Evolutionary conservation across 2,797 vertebrate species (phyloP), one percentile per base, ranked within the genome.

Genomic region (Octomys mimax): DNA sequence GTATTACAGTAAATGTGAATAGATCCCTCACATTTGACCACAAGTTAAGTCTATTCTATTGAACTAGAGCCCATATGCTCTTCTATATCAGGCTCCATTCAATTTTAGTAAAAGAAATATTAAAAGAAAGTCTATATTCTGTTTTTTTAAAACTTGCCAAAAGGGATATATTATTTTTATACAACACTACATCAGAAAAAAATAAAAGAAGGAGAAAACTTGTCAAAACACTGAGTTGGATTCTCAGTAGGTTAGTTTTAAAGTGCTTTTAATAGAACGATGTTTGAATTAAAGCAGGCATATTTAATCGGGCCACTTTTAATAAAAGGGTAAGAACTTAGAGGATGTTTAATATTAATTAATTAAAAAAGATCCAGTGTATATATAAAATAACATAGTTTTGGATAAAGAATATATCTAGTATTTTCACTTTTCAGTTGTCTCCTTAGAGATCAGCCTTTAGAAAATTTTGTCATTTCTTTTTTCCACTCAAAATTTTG

Each of bases 401-500:
- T 89, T 81, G 68, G 59, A 81, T 75, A 84, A 89, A 54, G 31
- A 33, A 6, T 11, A 33, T 86, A 62, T 52, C 16, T 46, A 52
- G 0, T 36, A 61, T 59, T 87, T 90, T 66, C 19, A 75, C 80
- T 79, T 81, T 80, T 28, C 5, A 68, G 4, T 90, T 84, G 92
- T 84, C 18, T 42, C 85, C 49, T 42, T 83, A 87, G 52, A 78
- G 62, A 78, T 93, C 82, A 92, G 46, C 14, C 33, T 79, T 96
- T 91, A 46, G 52, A 90, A 75, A 59, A 3, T 87, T 94, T 85
- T 94, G 59, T 79, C 22, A 57, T 57, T 89, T 26, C 2, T 87
- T 61, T 86, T n/a, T 94, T 83, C 13, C 54, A 57, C 83, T 86
- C n/a, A 87, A 84, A 93, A n/a, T 39, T 96, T 97, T 95, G n/a